Evolutionary conservation across 1,140 invertebrate genomes (phyloP).

Genomic region (Ephestia elutella): DNA sequence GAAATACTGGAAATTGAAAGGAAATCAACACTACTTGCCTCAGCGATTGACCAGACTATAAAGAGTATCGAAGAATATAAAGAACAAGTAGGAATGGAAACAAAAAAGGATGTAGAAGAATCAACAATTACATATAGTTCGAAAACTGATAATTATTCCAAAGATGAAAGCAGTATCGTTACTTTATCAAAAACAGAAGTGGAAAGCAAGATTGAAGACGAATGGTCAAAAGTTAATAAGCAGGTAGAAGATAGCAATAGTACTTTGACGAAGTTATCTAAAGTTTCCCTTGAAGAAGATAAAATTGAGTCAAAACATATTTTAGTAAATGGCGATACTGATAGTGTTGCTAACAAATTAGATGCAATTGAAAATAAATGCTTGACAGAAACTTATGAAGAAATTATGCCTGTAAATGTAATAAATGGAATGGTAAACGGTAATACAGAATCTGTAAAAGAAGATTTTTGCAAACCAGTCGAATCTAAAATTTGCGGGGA

Average conservation of each 20-base stretch:
- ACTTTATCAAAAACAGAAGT: conserved; percentile 9
- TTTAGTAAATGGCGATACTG: background rate
- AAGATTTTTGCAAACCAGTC: background rate
- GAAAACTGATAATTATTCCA: conserved; percentile 14
- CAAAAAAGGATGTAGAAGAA: conserved; percentile 20
- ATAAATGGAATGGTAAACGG: background rate
- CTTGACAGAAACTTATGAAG: background rate
- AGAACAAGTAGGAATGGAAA: conserved; percentile 40
- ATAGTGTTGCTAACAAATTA: background rate
- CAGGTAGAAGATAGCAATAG: conserved; percentile 3
- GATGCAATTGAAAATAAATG: background rate
- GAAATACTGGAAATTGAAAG: conserved; percentile 55
- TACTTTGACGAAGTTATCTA: background rate
- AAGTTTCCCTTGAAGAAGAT: background rate
- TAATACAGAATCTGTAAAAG: background rate
- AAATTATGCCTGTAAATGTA: background rate
- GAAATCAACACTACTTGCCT: conserved; percentile 52
- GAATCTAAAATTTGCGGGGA: background rate
- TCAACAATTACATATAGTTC: conserved; percentile 3
- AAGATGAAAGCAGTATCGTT: conserved; percentile 10
- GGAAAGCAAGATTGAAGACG: conserved; percentile 11
- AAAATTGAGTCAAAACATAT: conserved; percentile 9
- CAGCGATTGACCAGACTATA: conserved; percentile 55
- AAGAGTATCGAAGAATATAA: conserved; percentile 62
- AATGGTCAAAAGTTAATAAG: conserved; percentile 11